Evolutionary conservation across 2,797 vertebrate species (phyloP), one percentile per base, ranked within the genome.

Genomic region (Dryobates pubescens): DNA sequence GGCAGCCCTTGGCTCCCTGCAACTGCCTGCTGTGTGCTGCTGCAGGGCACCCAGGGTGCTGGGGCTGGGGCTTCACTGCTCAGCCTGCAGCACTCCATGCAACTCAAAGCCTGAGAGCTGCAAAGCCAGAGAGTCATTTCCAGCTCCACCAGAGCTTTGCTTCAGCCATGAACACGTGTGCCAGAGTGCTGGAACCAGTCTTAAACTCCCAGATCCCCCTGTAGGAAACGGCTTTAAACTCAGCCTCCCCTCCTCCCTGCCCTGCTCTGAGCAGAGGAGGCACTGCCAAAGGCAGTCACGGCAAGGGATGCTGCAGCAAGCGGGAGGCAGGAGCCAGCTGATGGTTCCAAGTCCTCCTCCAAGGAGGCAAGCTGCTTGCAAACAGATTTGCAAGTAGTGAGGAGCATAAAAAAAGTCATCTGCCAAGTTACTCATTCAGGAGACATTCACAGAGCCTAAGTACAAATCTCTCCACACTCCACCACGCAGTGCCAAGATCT

Each of bases 361-460:
- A 10, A 91, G 95, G 84, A 90, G 86, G 88, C 94, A 94, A 92
- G 91, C 94, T 94, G 95, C 94, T 96, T 96, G 95, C 95, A 96
- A 96, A 96, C 94, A 92, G 95, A 95, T 94, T 95, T 95, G 89
- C 93, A 93, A 95, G 80, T 67, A 82, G 86, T 4, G 45, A 80
- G 58, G 23, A 51, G 57, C 74, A 89, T 89, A 16, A 82, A 59
- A 56, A 86, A 77, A 68, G 32, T 10, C 49, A 89, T 78, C 88
- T 95, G 94, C 54, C 84, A 82, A 86, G 69, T 92, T 90, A 90
- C 72, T 93, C 71, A 30, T 90, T 92, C 78, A 88, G 90, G 78
- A 96, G 78, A 79, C 72, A 26, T 90, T 84, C 74, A 36, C 69
- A 59, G 82, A 94, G 92, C 68, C 82, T 56, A 74, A 75, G 58